Percentiles rank a stretch among this genome's conserved stretches.
Conservation (phyloP, 1,140 invertebrate species). For the Chironomus striatipennis region DNA sequence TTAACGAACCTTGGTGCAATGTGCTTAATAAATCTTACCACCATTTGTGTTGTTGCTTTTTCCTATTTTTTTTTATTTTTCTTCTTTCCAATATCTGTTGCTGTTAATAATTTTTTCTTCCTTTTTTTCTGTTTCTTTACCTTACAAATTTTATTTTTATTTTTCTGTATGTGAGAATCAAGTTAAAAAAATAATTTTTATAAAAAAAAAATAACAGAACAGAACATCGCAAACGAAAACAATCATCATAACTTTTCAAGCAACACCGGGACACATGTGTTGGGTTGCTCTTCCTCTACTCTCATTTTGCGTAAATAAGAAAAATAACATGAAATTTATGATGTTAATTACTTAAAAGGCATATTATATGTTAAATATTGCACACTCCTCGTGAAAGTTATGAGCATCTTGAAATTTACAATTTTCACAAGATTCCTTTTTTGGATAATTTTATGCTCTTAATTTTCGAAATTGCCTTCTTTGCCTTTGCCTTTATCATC, state of each 20-base stretch:
- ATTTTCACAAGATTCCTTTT: not conserved
- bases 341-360: slow-evolving; percentile 14
- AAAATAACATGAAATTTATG: not conserved
- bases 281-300: not conserved
- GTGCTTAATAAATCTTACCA: slow-evolving; percentile 6
- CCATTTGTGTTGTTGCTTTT: not conserved
- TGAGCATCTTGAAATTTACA: not conserved
- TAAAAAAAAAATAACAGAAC: too few relatives aligned
- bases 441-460: slow-evolving; percentile 3
- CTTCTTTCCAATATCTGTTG: not conserved
- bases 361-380: not conserved
- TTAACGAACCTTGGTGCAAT: slow-evolving; percentile 4
- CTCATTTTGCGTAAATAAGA: not conserved
- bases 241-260: not conserved
- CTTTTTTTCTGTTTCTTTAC: not conserved
- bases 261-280: slow-evolving; percentile 5
- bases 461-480: slow-evolving; percentile 1
- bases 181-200: too few relatives aligned
- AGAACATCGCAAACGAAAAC: not conserved
- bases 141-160: too few relatives aligned
- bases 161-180: too few relatives aligned
- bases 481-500: not conserved
- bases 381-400: not conserved
- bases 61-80: not conserved
- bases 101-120: not conserved